phyloP scores from a whole-genome alignment of 2,888 invertebrate genomes.

The Drosophila monieri region DNA sequence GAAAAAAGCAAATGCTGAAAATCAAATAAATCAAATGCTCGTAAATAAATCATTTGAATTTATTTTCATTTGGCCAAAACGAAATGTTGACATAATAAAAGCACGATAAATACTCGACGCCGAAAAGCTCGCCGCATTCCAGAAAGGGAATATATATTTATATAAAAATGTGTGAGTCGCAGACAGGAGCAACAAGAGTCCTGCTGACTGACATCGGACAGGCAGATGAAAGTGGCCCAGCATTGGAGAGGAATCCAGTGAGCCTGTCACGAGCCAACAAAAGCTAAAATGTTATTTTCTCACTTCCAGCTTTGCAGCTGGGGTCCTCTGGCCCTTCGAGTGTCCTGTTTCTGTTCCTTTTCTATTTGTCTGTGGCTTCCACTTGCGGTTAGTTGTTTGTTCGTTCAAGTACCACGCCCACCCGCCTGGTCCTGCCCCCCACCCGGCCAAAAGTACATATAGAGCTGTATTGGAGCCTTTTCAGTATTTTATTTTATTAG shows the following conservation, averaged over 20 bases:
- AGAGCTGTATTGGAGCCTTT: conserved; percentile 16
- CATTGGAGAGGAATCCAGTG: conserved; percentile 4
- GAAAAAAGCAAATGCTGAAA: conserved; percentile 59
- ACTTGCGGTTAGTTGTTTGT: conserved; percentile 72
- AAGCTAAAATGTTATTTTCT: conserved; percentile 62
- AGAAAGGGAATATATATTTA: not conserved
- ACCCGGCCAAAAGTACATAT: conserved; percentile 1
- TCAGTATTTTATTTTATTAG: conserved; percentile 34
- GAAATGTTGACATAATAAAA: conserved; percentile 77
- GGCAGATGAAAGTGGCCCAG: conserved; percentile 35
- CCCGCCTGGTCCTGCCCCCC: not conserved
- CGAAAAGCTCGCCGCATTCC: conserved; percentile 23
- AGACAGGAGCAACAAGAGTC: conserved; percentile 32
- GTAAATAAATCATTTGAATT: conserved; percentile 83
- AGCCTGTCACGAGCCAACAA: conserved; percentile 17
- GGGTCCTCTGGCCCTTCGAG: conserved; percentile 1
- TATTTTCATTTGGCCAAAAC: conserved; percentile 67
- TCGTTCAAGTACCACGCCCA: conserved; percentile 50
- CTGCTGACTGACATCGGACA: conserved; percentile 61
- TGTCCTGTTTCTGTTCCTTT: conserved; percentile 9
- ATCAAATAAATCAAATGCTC: conserved; percentile 82
- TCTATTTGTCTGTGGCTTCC: conserved; percentile 44
- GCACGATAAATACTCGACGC: conserved; percentile 72
- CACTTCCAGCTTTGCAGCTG: conserved; percentile 50
- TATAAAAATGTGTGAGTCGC: conserved; percentile 6